phyloP scores from a whole-genome alignment of 2,888 invertebrate species.

The Coenonympha glycerion region DNA sequence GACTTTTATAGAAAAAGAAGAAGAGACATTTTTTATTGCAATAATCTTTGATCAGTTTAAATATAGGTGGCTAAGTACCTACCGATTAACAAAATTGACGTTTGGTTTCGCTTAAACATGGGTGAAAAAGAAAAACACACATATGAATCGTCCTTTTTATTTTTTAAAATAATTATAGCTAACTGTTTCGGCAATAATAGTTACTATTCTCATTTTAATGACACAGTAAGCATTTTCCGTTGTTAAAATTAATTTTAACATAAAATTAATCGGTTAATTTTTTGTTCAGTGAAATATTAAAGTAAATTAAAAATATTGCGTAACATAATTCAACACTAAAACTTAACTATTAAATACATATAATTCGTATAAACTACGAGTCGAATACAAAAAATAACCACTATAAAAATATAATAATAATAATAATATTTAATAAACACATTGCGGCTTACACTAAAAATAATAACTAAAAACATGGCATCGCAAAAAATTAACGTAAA shows the following conservation, averaged over 20 bases:
- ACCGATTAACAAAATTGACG: too few species aligned
- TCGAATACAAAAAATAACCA: slow-evolving; percentile 70
- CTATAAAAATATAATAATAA: slow-evolving; percentile 72
- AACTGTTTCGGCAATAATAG: slow-evolving; percentile 75
- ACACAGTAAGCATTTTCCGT: slow-evolving; percentile 75
- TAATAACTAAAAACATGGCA: slow-evolving; percentile 71
- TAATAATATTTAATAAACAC: slow-evolving; percentile 70
- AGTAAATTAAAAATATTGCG: slow-evolving; percentile 50
- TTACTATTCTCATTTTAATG: slow-evolving; percentile 71
- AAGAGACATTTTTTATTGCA: too few species aligned
- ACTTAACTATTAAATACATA: slow-evolving; percentile 61
- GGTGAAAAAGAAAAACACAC: slow-evolving; percentile 45
- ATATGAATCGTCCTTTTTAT: slow-evolving; percentile 74
- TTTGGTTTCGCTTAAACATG: too few species aligned
- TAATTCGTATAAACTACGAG: slow-evolving; percentile 52
- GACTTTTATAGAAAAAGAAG: too few species aligned
- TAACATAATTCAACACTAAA: slow-evolving; percentile 70
- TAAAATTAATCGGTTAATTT: slow-evolving; percentile 65
- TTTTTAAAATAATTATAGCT: slow-evolving; percentile 78
- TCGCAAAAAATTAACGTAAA: slow-evolving; percentile 53
- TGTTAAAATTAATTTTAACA: slow-evolving; percentile 58
- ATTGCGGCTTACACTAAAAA: slow-evolving; percentile 56
- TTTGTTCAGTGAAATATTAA: slow-evolving; percentile 55
- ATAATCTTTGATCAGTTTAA: too few species aligned
- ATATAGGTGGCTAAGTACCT: too few species aligned